Conservation (phyloP, 2,113 vertebrate genomes). For the Petaurus breviceps region DNA sequence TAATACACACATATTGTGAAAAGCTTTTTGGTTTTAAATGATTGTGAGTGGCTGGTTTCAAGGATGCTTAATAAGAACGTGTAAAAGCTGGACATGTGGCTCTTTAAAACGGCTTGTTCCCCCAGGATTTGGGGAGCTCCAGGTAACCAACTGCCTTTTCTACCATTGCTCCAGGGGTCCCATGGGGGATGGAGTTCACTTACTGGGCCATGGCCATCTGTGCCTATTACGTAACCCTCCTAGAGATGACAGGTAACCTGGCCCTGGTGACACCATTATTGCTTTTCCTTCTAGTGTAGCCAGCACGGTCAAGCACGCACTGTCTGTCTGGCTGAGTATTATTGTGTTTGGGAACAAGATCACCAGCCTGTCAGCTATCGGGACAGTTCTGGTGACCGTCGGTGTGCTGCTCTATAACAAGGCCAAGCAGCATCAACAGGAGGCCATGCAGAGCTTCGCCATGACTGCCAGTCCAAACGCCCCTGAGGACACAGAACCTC, state of each 20-base stretch:
- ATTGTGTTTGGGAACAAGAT: conserved; percentile 96
- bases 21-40: neutral
- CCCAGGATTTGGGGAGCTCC: neutral
- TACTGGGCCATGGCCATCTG: neutral
- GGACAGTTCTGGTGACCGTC: conserved; percentile 89
- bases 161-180: neutral
- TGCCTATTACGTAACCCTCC: neutral
- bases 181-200: neutral
- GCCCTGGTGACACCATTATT: neutral
- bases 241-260: too few species aligned
- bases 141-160: neutral
- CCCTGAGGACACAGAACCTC: conserved; percentile 67
- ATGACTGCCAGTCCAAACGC: rapidly evolving
- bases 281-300: conserved; percentile 89
- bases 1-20: too few species aligned
- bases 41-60: neutral
- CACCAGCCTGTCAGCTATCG: conserved; percentile 90
- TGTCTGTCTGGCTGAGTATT: conserved; percentile 97
- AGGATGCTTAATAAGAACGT: neutral
- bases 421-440: conserved; percentile 90
- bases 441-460: conserved; percentile 84
- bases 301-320: conserved; percentile 96
- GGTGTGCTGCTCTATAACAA: conserved; percentile 96
- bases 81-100: neutral
- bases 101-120: neutral